A percentile compares a stretch with the other conserved stretches of the same genome.
phyloP scores from a whole-genome alignment of 2,888 invertebrate genomes.

The Mechanitis messenoides region DNA sequence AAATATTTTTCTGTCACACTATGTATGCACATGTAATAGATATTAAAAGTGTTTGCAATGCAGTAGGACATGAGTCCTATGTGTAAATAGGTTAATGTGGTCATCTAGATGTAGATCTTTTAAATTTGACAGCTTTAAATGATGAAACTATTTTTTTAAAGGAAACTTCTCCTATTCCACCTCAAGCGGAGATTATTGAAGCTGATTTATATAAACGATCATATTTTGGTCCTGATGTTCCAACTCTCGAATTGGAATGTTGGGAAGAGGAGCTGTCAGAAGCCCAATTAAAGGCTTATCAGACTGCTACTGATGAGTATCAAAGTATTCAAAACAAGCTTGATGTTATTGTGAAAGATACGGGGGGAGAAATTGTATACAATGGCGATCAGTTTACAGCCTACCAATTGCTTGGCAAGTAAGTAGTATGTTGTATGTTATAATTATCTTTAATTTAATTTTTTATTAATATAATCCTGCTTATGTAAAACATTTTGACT shows the following conservation, averaged over 20 bases:
- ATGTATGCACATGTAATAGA: no score
- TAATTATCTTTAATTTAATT: not conserved
- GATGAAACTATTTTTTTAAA: conserved; percentile 19
- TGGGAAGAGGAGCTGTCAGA: conserved; percentile 83
- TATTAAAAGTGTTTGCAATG: no score
- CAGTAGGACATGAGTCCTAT: no score
- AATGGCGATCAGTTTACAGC: conserved; percentile 81
- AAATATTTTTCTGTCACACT: no score
- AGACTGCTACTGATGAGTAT: conserved; percentile 81
- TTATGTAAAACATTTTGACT: no score
- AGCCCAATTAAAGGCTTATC: conserved; percentile 78
- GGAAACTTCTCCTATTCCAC: conserved; percentile 42
- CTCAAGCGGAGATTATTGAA: conserved; percentile 69
- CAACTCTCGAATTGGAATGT: conserved; percentile 81
- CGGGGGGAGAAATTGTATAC: conserved; percentile 80
- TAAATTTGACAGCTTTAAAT: not conserved
- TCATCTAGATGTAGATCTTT: not conserved
- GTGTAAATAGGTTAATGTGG: no score
- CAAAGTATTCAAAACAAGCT: conserved; percentile 79
- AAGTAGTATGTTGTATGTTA: conserved; percentile 36
- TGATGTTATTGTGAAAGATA: conserved; percentile 75
- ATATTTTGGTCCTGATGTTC: conserved; percentile 72
- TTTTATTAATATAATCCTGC: not conserved
- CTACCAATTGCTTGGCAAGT: conserved; percentile 78
- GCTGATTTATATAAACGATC: conserved; percentile 67